Conservation (phyloP, 2,113 vertebrate genomes). For the Cyanoderma ruficeps region DNA sequence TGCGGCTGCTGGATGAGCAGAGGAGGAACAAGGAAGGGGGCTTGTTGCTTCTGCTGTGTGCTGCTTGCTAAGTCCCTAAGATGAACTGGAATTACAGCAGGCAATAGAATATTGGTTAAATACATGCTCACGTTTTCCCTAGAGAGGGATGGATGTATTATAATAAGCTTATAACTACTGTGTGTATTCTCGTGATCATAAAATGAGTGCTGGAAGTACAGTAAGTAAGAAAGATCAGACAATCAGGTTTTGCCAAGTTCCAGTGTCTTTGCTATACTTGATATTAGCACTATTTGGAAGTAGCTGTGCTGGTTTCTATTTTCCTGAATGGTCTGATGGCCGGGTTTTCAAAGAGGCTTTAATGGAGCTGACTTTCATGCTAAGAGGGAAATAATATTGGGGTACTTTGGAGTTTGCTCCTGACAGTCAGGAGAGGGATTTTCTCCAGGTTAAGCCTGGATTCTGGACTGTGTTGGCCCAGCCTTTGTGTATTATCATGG, state of each 20-base stretch:
- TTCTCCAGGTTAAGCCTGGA: constrained; percentile 34
- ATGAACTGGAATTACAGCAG: background rate
- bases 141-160: background rate
- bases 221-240: background rate
- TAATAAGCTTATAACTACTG: background rate
- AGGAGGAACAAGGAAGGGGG: background rate
- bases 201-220: background rate
- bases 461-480: background rate
- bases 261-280: background rate
- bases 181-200: background rate
- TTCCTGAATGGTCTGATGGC: background rate
- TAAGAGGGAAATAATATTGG: constrained; percentile 27
- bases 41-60: background rate
- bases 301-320: background rate
- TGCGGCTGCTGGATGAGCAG: background rate
- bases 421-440: constrained; percentile 49
- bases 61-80: background rate
- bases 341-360: constrained; percentile 16
- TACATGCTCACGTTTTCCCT: background rate
- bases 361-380: background rate
- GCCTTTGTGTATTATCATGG: constrained; percentile 18
- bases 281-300: background rate
- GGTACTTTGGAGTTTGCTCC: background rate
- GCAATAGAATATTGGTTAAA: background rate
- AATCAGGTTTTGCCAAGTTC: background rate